Conservation (phyloP, 2,113 vertebrate species). For the Cygnus buccinator region DNA sequence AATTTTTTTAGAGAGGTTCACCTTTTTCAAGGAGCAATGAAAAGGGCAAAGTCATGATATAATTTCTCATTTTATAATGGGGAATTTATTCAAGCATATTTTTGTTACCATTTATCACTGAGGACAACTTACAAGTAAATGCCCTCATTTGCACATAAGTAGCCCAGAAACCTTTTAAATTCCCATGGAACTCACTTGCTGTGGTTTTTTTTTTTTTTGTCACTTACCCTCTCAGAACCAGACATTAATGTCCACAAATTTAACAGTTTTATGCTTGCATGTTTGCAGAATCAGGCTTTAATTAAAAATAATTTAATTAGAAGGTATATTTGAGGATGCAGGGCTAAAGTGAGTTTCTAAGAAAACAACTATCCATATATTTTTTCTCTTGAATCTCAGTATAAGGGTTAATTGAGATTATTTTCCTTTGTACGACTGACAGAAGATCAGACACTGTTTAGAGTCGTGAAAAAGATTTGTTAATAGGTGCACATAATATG, state of each 20-base stretch:
- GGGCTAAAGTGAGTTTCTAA: not conserved
- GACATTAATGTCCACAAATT: not conserved
- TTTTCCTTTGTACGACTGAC: not conserved
- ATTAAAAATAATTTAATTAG: not conserved
- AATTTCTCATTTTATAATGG: conserved; percentile 72
- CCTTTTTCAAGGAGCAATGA: conserved; percentile 64
- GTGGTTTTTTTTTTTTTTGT: not conserved
- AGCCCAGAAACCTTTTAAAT: not conserved
- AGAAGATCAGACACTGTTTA: not conserved
- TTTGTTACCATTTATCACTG: conserved; percentile 44
- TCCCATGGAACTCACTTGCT: not conserved
- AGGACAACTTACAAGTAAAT: conserved; percentile 66
- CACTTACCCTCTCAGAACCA: not conserved
- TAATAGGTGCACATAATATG: not conserved
- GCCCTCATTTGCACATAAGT: conserved; percentile 51
- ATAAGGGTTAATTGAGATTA: not conserved
- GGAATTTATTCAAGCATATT: conserved; percentile 71
- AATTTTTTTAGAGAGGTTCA: conserved; percentile 64
- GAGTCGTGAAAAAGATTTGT: not conserved
- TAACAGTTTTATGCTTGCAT: not conserved
- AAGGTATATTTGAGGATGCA: not conserved
- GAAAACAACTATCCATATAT: not conserved
- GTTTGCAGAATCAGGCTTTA: not conserved
- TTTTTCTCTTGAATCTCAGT: not conserved
- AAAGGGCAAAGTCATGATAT: conserved; percentile 63